phyloP scores from a whole-genome alignment of 2,113 vertebrate species.

The Pterophyllum scalare region DNA sequence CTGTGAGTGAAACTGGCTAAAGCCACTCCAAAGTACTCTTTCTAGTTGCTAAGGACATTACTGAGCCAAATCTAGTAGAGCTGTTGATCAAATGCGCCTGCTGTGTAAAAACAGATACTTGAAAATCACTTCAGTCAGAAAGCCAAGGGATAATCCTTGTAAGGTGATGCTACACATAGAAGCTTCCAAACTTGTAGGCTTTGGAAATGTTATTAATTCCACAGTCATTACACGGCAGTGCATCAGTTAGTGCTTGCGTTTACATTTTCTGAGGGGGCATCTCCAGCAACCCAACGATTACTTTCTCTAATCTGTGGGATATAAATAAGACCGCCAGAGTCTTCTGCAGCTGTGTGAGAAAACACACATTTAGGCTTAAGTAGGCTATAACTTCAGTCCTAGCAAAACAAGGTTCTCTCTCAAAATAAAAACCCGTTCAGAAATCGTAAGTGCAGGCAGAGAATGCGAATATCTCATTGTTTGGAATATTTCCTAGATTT shows the following conservation, averaged over 20 bases:
- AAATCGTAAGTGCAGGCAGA: neutral
- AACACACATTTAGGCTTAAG: neutral
- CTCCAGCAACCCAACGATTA: neutral
- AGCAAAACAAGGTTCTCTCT: neutral
- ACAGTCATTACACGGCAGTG: neutral
- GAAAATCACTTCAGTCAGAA: slow-evolving; percentile 44
- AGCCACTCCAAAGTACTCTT: slow-evolving; percentile 16
- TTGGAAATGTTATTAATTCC: slow-evolving; percentile 16
- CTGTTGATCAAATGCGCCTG: slow-evolving; percentile 34
- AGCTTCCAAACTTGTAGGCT: neutral
- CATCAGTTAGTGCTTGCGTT: slow-evolving; percentile 18
- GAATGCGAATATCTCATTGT: slow-evolving; percentile 25
- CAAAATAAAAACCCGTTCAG: neutral
- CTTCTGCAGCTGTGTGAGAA: slow-evolving; percentile 8
- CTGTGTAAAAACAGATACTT: slow-evolving; percentile 29
- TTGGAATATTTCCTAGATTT: slow-evolving; percentile 18
- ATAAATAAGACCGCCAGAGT: neutral
- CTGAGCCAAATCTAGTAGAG: slow-evolving; percentile 22
- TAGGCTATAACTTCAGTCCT: neutral
- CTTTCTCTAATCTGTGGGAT: slow-evolving; percentile 19
- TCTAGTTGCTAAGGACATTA: slow-evolving; percentile 45
- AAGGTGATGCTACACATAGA: slow-evolving; percentile 6
- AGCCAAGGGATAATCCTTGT: slow-evolving; percentile 20
- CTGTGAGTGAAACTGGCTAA: slow-evolving; percentile 18
- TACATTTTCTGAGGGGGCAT: slow-evolving; percentile 12